Conservation (phyloP, 2,888 invertebrate genomes). For the Corythucha ciliata region DNA sequence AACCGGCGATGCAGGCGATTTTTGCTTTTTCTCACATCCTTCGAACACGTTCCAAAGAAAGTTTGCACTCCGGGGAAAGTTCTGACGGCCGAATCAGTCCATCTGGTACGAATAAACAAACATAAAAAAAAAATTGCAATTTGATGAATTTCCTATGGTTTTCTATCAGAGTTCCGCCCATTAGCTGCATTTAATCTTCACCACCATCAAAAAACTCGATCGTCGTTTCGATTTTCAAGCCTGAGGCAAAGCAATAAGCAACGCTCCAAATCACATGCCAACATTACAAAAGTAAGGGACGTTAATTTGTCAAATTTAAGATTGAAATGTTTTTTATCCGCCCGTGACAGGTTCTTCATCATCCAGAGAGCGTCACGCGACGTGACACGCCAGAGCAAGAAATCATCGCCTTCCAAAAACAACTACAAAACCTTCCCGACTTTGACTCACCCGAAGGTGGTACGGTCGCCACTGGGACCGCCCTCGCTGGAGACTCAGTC, state of each 20-base stretch:
- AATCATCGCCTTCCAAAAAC: constrained; percentile 48
- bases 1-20: constrained; percentile 39
- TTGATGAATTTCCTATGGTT: background rate
- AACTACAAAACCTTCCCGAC: constrained; percentile 49
- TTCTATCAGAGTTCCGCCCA: constrained; percentile 33
- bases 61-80: constrained; percentile 38
- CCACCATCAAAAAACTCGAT: constrained; percentile 36
- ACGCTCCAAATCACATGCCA: constrained; percentile 40
- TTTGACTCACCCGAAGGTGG: constrained; percentile 41
- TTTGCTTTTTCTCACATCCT: constrained; percentile 39
- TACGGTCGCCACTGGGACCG: constrained; percentile 30
- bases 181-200: constrained; percentile 34
- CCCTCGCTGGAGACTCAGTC: constrained; percentile 37
- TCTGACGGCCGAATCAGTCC: constrained; percentile 36
- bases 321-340: background rate
- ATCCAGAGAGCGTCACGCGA: constrained; percentile 21
- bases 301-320: background rate
- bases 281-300: constrained; percentile 39
- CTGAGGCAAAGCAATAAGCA: constrained; percentile 38
- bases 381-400: constrained; percentile 43
- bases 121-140: background rate
- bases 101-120: constrained; percentile 28
- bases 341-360: constrained; percentile 25
- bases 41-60: constrained; percentile 40
- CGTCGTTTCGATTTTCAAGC: constrained; percentile 38